phyloP scores from a whole-genome alignment of 1,140 invertebrate genomes.

The Drosophila nannoptera region DNA sequence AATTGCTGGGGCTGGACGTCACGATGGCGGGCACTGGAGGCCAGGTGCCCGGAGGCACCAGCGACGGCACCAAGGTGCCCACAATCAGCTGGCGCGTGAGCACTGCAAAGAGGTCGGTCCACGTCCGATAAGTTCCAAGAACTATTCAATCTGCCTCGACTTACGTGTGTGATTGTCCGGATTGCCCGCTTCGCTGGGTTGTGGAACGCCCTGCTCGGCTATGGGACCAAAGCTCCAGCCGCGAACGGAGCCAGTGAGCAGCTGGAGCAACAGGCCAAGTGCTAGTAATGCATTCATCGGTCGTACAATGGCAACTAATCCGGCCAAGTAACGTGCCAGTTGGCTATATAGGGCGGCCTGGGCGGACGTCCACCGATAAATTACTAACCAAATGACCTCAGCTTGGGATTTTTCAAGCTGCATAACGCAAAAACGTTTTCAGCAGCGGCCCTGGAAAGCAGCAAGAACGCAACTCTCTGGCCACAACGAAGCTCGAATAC shows the following conservation, averaged over 20 bases:
- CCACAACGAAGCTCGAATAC: conserved; percentile 18
- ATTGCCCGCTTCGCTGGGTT: conserved; percentile 55
- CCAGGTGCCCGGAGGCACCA: conserved; percentile 38
- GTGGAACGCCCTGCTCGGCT: conserved; percentile 16
- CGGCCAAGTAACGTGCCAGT: conserved; percentile 16
- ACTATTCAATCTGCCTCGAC: conserved; percentile 6
- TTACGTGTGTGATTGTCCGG: conserved; percentile 55
- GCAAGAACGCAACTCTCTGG: conserved; percentile 9
- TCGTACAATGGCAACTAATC: conserved; percentile 51
- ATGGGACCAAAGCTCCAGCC: conserved; percentile 49
- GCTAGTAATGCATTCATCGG: conserved; percentile 45
- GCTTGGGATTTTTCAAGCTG: conserved; percentile 56
- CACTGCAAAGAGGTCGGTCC: conserved; percentile 26
- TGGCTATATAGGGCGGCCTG: conserved; percentile 58
- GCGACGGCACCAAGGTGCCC: conserved; percentile 55
- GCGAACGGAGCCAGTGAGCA: conserved; percentile 4
- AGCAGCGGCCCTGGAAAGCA: conserved; percentile 23
- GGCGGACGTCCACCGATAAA: conserved; percentile 37
- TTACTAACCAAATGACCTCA: conserved; percentile 52
- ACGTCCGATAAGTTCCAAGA: no score
- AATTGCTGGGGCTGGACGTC: conserved; percentile 52
- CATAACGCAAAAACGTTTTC: conserved; percentile 25
- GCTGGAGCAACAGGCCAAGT: conserved; percentile 26
- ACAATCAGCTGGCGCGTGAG: conserved; percentile 68
- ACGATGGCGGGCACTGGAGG: conserved; percentile 38